Base-by-base conservation (phyloP, 2,797 vertebrate species). In the Vultur gryphus region DNA sequence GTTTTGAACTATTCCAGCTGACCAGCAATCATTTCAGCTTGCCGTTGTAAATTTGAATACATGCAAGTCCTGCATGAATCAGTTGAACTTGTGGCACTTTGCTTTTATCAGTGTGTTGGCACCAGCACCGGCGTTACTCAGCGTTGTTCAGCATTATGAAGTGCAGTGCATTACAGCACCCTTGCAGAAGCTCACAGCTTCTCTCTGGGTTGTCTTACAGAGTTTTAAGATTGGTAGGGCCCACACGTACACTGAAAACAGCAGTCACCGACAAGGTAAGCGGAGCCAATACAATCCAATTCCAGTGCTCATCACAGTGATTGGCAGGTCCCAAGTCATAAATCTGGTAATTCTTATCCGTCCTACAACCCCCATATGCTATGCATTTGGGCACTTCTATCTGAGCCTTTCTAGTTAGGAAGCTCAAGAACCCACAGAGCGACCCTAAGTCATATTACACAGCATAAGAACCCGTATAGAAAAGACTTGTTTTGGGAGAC, bases 51-150 rank as follows among this genome's bases (percentile, higher is more conserved):
- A 49, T 57, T 35, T 31, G n/a, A 29, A 4, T 44, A 25, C 3
- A 2, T 48, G 19, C 23, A 59, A n/a, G 57, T 12, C 20, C 66
- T 49, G 20, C 11, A 10, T 57, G 28, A 35, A 23, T 26, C 54
- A 41, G 31, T 0, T 13, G 48, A 75, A n/a, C 28, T 28, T 10
- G 16, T 58, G 57, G n/a, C 54, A 19, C 58, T 71, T 71, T 25
- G 9, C 59, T 86, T 39, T 25, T 15, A 5, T 8, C 39, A 44
- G 51, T 48, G 54, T 12, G 10, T 62, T 3, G 0, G 48, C 39
- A 31, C 37, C 2, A 0, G 59, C 49, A 7, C 43, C 0, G 2
- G 23, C 0, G 0, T 35, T 20, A 2, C 51, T 44, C 2, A 1
- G 39, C 4, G 0, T 18, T 69, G 43, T 20, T 75, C 66, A 69